These are phyloP conservation scores for Psophia crepitans DNA, from an alignment of 2,113 vertebrate genomes.

Conservation along the genomic window DNA sequence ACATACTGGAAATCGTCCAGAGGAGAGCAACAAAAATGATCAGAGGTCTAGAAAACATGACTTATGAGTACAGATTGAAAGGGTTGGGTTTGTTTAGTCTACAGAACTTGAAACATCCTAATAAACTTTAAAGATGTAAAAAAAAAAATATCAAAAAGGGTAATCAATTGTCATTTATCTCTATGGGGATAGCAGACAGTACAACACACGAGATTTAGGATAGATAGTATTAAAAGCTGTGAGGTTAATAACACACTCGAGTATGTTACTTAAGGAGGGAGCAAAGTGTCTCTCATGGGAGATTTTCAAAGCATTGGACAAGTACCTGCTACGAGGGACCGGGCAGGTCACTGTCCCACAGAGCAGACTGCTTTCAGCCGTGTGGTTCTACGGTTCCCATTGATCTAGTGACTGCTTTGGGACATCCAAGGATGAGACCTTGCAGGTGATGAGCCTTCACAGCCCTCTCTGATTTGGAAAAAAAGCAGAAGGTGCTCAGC, in stretches of 20 bases:
- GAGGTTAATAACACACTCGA: neutral
- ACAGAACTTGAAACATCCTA: neutral
- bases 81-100: constrained; percentile 57
- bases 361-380: neutral
- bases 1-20: constrained; percentile 23
- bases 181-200: neutral
- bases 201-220: neutral
- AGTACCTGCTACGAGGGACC: neutral
- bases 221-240: neutral
- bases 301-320: neutral
- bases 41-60: constrained; percentile 27
- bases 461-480: neutral
- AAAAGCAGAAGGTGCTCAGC: neutral
- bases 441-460: neutral
- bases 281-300: neutral
- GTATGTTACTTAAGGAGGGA: neutral
- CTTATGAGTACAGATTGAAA: constrained; percentile 23
- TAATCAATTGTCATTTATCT: neutral
- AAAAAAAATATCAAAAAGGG: neutral
- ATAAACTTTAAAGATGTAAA: neutral
- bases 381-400: neutral
- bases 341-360: neutral
- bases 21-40: constrained; percentile 5
- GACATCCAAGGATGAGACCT: neutral
- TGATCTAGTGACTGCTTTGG: neutral